phyloP scores from a whole-genome alignment of 2,797 vertebrate genomes.

The Pangasius djambal region DNA sequence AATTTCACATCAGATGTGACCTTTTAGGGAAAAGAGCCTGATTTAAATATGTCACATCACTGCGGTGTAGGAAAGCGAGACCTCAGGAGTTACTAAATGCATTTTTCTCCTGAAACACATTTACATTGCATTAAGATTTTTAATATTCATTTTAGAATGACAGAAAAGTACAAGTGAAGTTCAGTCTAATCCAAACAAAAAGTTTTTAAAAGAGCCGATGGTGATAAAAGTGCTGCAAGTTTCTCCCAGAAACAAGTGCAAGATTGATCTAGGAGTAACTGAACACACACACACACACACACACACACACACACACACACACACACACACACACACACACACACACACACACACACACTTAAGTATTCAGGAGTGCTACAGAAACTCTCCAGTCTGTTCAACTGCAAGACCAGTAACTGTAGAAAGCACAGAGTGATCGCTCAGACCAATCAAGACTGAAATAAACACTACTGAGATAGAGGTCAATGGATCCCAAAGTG shows the following conservation, averaged over 20 bases:
- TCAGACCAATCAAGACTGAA: not conserved
- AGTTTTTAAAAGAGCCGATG: not conserved
- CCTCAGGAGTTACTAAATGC: not conserved
- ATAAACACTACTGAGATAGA: not conserved
- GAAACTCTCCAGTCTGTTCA: not conserved
- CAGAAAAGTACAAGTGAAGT: not conserved
- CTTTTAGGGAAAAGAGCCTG: not conserved
- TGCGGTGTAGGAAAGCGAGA: not conserved
- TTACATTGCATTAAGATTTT: not conserved
- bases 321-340: conserved; percentile 5
- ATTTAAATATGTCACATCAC: conserved; percentile 11
- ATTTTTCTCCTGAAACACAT: not conserved
- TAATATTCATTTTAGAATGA: not conserved
- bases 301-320: conserved; percentile 2
- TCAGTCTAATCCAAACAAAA: not conserved
- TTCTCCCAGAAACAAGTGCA: not conserved
- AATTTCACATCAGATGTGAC: not conserved
- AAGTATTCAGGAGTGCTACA: conserved; percentile 1
- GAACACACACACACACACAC: conserved; percentile 2
- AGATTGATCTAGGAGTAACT: not conserved
- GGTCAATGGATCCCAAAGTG: not conserved
- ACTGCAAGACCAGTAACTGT: not conserved
- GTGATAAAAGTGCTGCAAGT: not conserved
- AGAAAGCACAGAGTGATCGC: not conserved
- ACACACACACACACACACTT: not conserved